phyloP scores from a whole-genome alignment of 2,113 vertebrate genomes.

The Archocentrus centrarchus region DNA sequence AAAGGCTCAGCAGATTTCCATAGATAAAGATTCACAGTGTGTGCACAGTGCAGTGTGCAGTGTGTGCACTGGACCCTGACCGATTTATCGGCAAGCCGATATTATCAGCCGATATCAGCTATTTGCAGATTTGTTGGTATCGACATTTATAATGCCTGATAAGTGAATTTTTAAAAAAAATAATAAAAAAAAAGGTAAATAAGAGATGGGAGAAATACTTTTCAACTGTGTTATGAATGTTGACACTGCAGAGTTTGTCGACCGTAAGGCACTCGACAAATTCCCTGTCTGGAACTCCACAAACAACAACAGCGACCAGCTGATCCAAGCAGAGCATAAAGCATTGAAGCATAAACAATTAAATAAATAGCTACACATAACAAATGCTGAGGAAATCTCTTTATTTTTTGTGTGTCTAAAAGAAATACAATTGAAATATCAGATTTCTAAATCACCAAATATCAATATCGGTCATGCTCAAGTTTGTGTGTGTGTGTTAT shows the following conservation, averaged over 20 bases:
- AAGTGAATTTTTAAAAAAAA: neutral
- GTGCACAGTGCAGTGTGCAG: neutral
- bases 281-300: neutral
- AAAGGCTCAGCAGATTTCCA: neutral
- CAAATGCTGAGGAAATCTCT: neutral
- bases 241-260: neutral
- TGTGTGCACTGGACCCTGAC: neutral
- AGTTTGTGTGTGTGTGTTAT: neutral
- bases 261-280: neutral
- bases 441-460: neutral
- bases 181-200: neutral
- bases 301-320: neutral
- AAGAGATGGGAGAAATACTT: neutral
- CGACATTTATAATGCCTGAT: neutral
- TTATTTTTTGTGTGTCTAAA: neutral
- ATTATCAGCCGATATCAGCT: neutral
- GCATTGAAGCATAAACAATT: neutral
- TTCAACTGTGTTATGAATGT: neutral
- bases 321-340: neutral
- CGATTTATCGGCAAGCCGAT: neutral
- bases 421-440: fast-evolving
- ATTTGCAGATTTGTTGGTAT: neutral
- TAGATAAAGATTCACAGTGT: neutral
- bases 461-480: neutral
- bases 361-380: neutral